These are phyloP conservation scores for Eueides isabella DNA, from an alignment of 1,140 invertebrate genomes.

Conservation along the genomic window DNA sequence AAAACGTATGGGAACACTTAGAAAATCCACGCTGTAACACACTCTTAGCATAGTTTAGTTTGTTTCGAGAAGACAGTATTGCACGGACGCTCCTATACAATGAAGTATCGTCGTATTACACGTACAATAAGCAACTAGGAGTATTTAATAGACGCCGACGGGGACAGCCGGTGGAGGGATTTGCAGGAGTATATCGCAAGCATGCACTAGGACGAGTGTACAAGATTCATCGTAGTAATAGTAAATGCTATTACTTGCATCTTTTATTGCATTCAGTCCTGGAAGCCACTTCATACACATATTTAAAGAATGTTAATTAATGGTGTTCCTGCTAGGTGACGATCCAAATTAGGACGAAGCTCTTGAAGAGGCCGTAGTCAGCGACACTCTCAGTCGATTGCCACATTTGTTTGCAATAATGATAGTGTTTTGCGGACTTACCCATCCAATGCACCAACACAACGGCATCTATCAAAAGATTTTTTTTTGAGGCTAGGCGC, in stretches of 20 bases:
- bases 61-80: too few relatives aligned
- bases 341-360: conserved; percentile 41
- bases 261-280: conserved; percentile 11
- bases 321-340: conserved; percentile 33
- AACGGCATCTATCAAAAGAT: not conserved
- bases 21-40: too few relatives aligned
- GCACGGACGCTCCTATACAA: too few relatives aligned
- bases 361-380: conserved; percentile 25
- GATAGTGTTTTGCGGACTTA: conserved; percentile 32
- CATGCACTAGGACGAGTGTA: conserved; percentile 19
- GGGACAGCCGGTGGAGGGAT: conserved; percentile 2
- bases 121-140: conserved; percentile 1
- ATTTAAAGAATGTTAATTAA: conserved; percentile 7
- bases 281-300: conserved; percentile 17
- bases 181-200: conserved; percentile 9
- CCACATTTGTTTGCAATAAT: conserved; percentile 31
- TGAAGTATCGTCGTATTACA: too few relatives aligned
- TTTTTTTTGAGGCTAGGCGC: not conserved
- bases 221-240: conserved; percentile 16
- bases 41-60: too few relatives aligned
- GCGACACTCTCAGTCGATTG: not conserved
- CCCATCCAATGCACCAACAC: conserved; percentile 25
- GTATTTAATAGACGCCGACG: conserved; percentile 12
- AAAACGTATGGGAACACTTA: too few relatives aligned
- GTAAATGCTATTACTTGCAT: conserved; percentile 11